Evolutionary conservation across 2,797 vertebrate genomes (phyloP).

Genomic region (Simalia tracyae): DNA sequence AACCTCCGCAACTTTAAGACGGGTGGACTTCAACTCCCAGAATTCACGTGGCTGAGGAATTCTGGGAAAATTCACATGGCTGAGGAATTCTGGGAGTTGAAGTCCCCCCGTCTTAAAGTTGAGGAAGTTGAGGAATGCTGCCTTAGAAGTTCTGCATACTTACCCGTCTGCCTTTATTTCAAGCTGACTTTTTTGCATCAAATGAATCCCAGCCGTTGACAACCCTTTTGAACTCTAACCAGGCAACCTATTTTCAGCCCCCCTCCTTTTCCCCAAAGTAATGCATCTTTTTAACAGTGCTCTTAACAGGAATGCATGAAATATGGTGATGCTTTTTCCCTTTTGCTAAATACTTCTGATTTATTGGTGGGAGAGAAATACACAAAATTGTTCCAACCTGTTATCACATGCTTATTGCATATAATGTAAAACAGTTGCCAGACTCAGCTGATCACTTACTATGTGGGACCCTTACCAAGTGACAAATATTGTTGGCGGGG

Average conservation of each 20-base stretch:
- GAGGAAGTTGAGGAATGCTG: too few relatives aligned
- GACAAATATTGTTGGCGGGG: too few relatives aligned
- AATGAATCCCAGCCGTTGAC: conserved; percentile 55
- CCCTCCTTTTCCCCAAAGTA: not conserved
- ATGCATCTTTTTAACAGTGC: not conserved
- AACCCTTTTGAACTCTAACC: conserved; percentile 42
- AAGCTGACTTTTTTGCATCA: conserved; percentile 58
- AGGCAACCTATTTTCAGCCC: conserved; percentile 51
- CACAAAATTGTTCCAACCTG: conserved; percentile 21
- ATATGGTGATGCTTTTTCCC: conserved; percentile 45
- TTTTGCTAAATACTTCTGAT: conserved; percentile 58
- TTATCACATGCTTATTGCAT: not conserved
- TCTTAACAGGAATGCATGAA: conserved; percentile 37
- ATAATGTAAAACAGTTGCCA: conserved; percentile 12
- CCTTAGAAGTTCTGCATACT: fast-evolving
- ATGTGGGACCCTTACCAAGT: not conserved
- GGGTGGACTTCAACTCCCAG: too few relatives aligned
- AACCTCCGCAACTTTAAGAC: too few relatives aligned
- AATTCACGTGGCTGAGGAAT: too few relatives aligned
- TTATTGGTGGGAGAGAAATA: conserved; percentile 56
- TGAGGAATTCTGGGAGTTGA: too few relatives aligned
- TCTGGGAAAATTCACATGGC: too few relatives aligned
- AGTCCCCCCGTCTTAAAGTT: too few relatives aligned
- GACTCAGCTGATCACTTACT: not conserved
- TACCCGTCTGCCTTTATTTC: conserved; percentile 34